A percentile compares a stretch with the other conserved stretches of the same genome.
phyloP scores from a whole-genome alignment of 2,888 invertebrate genomes.

The Diaprepes abbreviatus region DNA sequence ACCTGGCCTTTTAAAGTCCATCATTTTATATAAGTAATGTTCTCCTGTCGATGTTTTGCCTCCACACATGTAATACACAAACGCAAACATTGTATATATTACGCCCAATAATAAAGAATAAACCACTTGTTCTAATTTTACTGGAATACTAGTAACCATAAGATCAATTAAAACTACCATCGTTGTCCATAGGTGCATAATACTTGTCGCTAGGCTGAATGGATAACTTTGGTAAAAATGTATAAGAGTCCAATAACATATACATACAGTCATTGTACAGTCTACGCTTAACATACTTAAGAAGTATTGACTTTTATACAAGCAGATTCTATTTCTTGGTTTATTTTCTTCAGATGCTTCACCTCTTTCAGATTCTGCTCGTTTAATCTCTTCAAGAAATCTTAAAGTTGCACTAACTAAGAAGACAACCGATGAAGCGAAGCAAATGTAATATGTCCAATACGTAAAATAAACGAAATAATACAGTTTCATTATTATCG shows the following conservation, averaged over 20 bases:
- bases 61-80: slow-evolving; percentile 40
- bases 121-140: slow-evolving; percentile 38
- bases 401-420: slow-evolving; percentile 14
- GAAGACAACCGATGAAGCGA: slow-evolving; percentile 23
- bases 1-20: slow-evolving; percentile 38
- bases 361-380: background rate
- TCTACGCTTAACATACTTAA: slow-evolving; percentile 38
- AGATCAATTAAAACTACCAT: slow-evolving; percentile 45
- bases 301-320: slow-evolving; percentile 37
- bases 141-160: slow-evolving; percentile 43
- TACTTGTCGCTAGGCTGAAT: background rate
- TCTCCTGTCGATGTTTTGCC: slow-evolving; percentile 37
- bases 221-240: slow-evolving; percentile 1
- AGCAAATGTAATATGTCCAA: slow-evolving; percentile 44
- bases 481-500: background rate
- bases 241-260: slow-evolving; percentile 44
- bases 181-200: slow-evolving; percentile 48
- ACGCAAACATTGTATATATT: slow-evolving; percentile 38
- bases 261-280: slow-evolving; percentile 28
- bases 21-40: slow-evolving; percentile 42
- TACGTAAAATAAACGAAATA: slow-evolving; percentile 39
- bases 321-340: background rate
- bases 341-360: background rate
- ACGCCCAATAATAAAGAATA: slow-evolving; percentile 29
- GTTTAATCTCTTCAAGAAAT: slow-evolving; percentile 17